Evolutionary conservation across 2,797 vertebrate species (phyloP).

Genomic region (Glossophaga mutica): DNA sequence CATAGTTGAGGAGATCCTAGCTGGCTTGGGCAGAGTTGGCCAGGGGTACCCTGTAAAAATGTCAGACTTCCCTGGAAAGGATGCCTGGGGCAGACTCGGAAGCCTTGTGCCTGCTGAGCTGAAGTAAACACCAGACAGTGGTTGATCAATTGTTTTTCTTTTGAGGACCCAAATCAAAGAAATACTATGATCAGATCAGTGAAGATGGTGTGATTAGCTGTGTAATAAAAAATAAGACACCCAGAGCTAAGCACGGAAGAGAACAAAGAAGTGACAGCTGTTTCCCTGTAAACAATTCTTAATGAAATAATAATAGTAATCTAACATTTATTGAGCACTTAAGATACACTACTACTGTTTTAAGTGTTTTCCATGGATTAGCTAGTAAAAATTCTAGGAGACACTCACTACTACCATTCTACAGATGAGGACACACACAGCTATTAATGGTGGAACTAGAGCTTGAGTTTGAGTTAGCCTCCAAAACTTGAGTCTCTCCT

Average conservation of each 20-base stretch:
- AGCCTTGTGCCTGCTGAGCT: neutral
- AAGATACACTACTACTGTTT: neutral
- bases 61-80: neutral
- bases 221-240: neutral
- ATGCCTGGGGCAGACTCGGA: neutral
- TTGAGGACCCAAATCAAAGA: conserved; percentile 13
- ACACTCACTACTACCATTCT: neutral
- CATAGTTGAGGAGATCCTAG: conserved; percentile 13
- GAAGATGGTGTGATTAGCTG: neutral
- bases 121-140: neutral
- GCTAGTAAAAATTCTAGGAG: neutral
- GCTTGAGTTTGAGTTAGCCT: neutral
- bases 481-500: neutral
- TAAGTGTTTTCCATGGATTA: conserved; percentile 24
- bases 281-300: conserved; percentile 16
- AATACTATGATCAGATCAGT: conserved; percentile 32
- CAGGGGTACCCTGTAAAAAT: conserved; percentile 20
- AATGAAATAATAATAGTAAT: neutral
- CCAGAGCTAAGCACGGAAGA: neutral
- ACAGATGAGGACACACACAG: neutral
- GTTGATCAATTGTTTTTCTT: conserved; percentile 17
- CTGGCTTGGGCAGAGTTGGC: conserved; percentile 36
- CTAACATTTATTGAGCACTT: conserved; percentile 4
- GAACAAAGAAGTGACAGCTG: neutral
- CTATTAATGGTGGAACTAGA: neutral